These are phyloP conservation scores for Cinclus cinclus DNA, from an alignment of 2,113 vertebrate genomes.

Conservation along the genomic window DNA sequence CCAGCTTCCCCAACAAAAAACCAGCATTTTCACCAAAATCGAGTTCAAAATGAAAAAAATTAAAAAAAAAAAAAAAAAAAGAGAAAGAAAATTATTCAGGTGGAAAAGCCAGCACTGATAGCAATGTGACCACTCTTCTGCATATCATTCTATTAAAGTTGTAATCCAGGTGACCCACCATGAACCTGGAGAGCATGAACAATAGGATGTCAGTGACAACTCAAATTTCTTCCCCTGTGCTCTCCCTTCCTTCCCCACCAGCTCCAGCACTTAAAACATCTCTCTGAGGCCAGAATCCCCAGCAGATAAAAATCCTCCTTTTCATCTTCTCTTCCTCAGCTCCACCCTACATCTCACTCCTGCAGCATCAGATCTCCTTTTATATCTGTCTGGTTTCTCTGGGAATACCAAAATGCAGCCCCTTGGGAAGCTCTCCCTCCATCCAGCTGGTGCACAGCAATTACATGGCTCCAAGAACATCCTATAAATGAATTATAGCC, in stretches of 20 bases:
- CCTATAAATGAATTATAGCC: conserved; percentile 57
- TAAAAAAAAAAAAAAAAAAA: background rate
- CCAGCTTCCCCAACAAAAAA: background rate
- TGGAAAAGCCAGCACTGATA: background rate
- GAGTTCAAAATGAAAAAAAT: background rate
- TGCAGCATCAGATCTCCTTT: background rate
- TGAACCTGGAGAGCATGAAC: background rate
- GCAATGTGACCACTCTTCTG: background rate
- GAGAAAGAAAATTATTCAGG: background rate
- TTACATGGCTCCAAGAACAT: background rate
- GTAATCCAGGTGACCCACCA: background rate
- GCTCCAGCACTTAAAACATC: background rate
- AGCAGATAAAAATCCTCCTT: background rate
- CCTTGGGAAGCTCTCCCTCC: background rate
- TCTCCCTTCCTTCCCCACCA: background rate
- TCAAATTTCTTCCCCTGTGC: background rate
- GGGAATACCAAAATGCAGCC: background rate
- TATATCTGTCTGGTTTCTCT: background rate
- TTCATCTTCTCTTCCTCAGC: background rate
- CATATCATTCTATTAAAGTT: background rate
- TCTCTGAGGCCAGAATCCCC: background rate
- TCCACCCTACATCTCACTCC: background rate
- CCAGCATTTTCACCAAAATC: background rate
- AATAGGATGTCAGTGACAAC: background rate
- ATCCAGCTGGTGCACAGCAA: background rate